phyloP scores from a whole-genome alignment of 2,113 vertebrate genomes.

The Lontra canadensis region DNA sequence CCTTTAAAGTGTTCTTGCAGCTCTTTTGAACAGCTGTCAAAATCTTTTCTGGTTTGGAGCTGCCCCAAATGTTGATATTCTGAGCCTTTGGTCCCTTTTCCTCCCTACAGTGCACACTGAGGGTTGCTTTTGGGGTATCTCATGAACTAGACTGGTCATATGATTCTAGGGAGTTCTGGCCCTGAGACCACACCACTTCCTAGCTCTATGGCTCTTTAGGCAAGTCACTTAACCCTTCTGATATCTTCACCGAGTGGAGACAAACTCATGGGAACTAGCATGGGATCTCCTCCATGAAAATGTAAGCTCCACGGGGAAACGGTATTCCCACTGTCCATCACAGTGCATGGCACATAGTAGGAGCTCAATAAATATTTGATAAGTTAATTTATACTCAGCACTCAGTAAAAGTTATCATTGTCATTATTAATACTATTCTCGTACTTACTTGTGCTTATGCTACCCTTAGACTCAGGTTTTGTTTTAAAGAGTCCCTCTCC shows the following conservation, averaged over 20 bases:
- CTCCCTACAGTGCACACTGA: not conserved
- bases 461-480: not conserved
- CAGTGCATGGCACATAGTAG: not conserved
- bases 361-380: not conserved
- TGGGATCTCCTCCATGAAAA: not conserved
- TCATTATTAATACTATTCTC: not conserved
- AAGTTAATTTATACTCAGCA: not conserved
- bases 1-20: constrained; percentile 4
- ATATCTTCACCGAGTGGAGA: not conserved
- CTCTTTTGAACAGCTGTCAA: constrained; percentile 54
- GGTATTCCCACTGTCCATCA: not conserved
- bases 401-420: not conserved
- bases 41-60: constrained; percentile 44
- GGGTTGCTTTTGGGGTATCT: not conserved
- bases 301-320: not conserved
- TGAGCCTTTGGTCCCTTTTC: not conserved
- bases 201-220: not conserved
- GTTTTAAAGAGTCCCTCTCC: not conserved
- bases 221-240: not conserved
- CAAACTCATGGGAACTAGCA: not conserved
- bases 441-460: not conserved
- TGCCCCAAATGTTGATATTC: constrained; percentile 1
- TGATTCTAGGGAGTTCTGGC: not conserved
- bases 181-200: not conserved
- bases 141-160: not conserved